A percentile compares a stretch with the other conserved stretches of the same genome.
These are phyloP conservation scores for Phymanthus crucifer DNA, from an alignment of 92 coral and sea anemone genomes.

Conservation along the genomic window DNA sequence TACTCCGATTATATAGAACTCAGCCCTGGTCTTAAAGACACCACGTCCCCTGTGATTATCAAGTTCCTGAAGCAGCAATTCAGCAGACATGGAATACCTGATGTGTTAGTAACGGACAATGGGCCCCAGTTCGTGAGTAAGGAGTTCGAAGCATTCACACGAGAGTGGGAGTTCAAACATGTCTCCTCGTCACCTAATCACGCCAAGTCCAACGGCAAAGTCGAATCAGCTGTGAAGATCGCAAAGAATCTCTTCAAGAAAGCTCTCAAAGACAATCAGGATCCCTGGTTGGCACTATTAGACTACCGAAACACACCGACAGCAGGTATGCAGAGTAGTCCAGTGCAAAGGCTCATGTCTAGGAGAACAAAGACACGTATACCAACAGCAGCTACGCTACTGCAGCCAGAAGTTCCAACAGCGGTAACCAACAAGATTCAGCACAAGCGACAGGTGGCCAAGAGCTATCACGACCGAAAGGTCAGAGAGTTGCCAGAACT, in stretches of 20 bases:
- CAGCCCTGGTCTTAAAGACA: too few relatives aligned
- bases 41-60: too few relatives aligned
- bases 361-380: constrained; percentile 53
- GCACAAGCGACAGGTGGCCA: constrained; percentile 28
- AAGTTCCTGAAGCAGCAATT: constrained; percentile 10
- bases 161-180: too few relatives aligned
- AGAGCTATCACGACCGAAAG: constrained; percentile 29
- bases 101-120: constrained; percentile 1
- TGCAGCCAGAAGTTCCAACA: constrained; percentile 15
- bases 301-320: constrained; percentile 38
- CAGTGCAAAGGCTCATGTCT: constrained; percentile 53
- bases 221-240: constrained; percentile 1
- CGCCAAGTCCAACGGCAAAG: too few relatives aligned
- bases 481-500: constrained; percentile 43
- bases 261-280: constrained; percentile 27
- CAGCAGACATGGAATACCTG: constrained; percentile 22
- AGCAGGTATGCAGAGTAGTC: constrained; percentile 49
- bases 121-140: too few relatives aligned
- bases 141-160: too few relatives aligned
- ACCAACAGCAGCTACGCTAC: constrained; percentile 33
- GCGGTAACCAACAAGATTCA: constrained; percentile 8
- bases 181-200: too few relatives aligned
- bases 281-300: constrained; percentile 34
- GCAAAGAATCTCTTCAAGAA: constrained; percentile 54
- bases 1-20: too few relatives aligned